Evolutionary conservation across 1,140 invertebrate species (phyloP).

Genomic region (Monomorium pharaonis): DNA sequence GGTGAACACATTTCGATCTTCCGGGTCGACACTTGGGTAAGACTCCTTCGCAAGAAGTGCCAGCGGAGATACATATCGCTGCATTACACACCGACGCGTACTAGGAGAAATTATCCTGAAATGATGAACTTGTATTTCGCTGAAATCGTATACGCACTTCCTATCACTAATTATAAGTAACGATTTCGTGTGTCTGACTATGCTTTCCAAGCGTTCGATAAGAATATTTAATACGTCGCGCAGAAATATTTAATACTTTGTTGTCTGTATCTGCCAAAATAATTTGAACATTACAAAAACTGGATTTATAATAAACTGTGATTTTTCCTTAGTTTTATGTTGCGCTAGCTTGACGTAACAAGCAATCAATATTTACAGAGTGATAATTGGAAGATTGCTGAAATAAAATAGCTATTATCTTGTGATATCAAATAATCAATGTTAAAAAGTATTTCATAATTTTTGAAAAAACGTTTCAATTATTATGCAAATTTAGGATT

Average conservation of each 20-base stretch:
- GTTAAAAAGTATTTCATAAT: not conserved
- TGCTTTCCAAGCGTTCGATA: not conserved
- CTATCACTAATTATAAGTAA: too few species aligned
- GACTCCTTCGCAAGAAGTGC: slow-evolving; percentile 9
- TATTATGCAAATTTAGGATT: not conserved
- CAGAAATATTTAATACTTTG: too few species aligned
- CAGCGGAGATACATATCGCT: not conserved
- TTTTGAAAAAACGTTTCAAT: not conserved
- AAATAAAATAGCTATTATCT: not conserved
- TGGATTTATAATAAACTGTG: slow-evolving; percentile 12
- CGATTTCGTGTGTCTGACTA: not conserved
- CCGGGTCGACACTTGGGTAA: slow-evolving; percentile 57
- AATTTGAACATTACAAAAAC: not conserved
- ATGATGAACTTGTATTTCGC: slow-evolving; percentile 10
- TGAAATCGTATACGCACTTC: not conserved
- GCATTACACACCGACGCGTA: not conserved
- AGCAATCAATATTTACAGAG: not conserved
- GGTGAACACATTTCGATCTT: slow-evolving; percentile 61
- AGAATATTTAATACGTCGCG: slow-evolving; percentile 6
- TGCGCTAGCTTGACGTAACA: not conserved
- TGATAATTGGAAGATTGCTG: not conserved
- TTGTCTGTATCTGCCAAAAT: not conserved
- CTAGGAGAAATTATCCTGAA: slow-evolving; percentile 11
- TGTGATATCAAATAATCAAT: not conserved
- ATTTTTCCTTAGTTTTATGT: not conserved